Percentiles rank a stretch among this genome's conserved stretches.
Evolutionary conservation across 2,797 vertebrate genomes (phyloP).

Genomic region (Nannoperca australis): DNA sequence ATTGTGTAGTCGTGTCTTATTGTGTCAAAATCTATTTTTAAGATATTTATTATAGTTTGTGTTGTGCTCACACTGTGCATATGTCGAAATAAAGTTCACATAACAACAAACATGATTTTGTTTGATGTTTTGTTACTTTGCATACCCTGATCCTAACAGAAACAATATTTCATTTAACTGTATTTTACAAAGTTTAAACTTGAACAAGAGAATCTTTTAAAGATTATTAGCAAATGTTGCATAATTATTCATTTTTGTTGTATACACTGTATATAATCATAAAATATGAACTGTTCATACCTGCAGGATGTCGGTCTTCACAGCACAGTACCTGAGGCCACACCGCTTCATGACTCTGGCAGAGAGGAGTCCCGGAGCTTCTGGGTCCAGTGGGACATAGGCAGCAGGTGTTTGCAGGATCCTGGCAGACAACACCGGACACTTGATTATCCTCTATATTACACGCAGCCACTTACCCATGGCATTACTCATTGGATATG

Average conservation of each 20-base stretch:
- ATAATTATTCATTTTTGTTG: neutral
- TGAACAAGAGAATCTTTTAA: neutral
- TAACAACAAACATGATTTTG: neutral
- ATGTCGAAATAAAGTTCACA: neutral
- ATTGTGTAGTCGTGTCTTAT: neutral
- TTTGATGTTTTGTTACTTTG: neutral
- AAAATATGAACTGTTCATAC: conserved; percentile 69
- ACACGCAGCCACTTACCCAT: neutral
- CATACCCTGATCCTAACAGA: neutral
- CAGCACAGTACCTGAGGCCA: conserved; percentile 87
- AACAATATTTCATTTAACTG: neutral
- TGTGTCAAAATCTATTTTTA: neutral
- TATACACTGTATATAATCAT: neutral
- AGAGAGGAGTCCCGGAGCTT: conserved; percentile 83
- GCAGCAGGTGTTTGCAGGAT: conserved; percentile 92
- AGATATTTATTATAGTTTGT: neutral
- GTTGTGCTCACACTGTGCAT: neutral
- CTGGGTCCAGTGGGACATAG: conserved; percentile 92
- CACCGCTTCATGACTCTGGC: conserved; percentile 87
- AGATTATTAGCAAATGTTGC: neutral
- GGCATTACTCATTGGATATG: neutral
- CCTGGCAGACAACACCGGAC: conserved; percentile 39
- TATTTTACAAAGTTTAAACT: neutral
- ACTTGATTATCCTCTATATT: neutral
- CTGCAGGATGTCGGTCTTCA: conserved; percentile 88